Evolutionary conservation across 2,113 vertebrate species (phyloP).

Genomic region (Entosphenus tridentatus): DNA sequence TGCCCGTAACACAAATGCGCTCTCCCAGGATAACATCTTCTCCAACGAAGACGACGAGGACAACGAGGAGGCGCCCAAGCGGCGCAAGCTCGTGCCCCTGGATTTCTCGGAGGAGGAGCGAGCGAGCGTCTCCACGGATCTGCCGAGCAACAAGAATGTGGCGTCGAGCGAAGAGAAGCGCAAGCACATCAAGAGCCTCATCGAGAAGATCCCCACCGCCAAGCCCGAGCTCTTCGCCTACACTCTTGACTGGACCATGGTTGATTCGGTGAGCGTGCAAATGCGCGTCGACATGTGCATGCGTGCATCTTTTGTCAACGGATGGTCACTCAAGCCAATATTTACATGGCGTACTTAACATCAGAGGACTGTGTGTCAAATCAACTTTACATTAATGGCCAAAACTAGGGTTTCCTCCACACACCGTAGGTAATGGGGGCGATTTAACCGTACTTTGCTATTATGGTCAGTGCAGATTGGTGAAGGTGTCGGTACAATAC

Average conservation of each 20-base stretch:
- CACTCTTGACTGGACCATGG: conserved; percentile 88
- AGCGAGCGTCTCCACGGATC: conserved; percentile 47
- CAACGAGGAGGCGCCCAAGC: conserved; percentile 65
- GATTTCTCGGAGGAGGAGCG: conserved; percentile 95
- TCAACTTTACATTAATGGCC: no score
- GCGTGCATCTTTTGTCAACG: no score
- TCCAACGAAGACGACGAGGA: conserved; percentile 94
- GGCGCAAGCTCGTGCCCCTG: conserved; percentile 82
- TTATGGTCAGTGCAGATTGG: no score
- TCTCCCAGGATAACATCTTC: conserved; percentile 85
- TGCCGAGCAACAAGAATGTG: background rate
- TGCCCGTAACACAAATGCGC: conserved; percentile 71
- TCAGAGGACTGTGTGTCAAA: no score
- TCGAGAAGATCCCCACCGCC: conserved; percentile 91
- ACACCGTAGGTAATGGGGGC: no score
- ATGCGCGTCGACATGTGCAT: background rate
- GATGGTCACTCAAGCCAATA: no score
- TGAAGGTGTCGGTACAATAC: no score
- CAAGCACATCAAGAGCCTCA: conserved; percentile 92
- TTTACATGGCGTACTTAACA: no score
- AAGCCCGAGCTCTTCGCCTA: conserved; percentile 94
- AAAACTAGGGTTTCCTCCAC: no score
- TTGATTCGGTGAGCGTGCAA: conserved; percentile 56
- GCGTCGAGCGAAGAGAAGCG: conserved; percentile 59
- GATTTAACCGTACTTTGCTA: no score